Evolutionary conservation across 2,113 vertebrate genomes (phyloP).

Genomic region (Leucosticte australis): DNA sequence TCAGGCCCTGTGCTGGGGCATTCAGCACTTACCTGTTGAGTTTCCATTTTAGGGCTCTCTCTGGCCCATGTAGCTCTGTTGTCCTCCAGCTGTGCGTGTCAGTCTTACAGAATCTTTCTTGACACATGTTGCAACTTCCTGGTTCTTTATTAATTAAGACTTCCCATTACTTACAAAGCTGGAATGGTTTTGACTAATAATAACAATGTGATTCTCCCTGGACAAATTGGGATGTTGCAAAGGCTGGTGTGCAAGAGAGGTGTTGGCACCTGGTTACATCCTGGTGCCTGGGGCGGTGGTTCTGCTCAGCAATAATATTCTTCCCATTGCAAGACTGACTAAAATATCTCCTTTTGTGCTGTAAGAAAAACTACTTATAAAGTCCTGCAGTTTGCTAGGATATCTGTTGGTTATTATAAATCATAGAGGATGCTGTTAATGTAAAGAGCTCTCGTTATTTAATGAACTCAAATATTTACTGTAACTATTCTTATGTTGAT

Average conservation of each 20-base stretch:
- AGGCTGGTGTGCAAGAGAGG: neutral
- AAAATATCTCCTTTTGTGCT: slow-evolving; percentile 54
- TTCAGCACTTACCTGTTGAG: neutral
- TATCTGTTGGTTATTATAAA: slow-evolving; percentile 5
- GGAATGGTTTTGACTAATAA: neutral
- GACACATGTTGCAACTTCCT: neutral
- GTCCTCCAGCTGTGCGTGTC: neutral
- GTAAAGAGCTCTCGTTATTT: neutral
- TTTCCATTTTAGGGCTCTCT: neutral
- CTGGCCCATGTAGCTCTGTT: slow-evolving; percentile 11
- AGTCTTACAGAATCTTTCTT: neutral
- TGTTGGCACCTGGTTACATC: neutral
- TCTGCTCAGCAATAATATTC: slow-evolving; percentile 77
- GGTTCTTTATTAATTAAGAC: neutral
- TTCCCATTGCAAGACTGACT: slow-evolving; percentile 35
- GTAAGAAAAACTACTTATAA: slow-evolving; percentile 27
- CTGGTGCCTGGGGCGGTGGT: slow-evolving; percentile 58
- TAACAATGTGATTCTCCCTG: neutral
- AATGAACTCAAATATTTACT: slow-evolving; percentile 9
- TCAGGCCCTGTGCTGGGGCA: neutral
- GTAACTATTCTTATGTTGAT: slow-evolving; percentile 10
- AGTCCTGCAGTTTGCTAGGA: slow-evolving; percentile 15
- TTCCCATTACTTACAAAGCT: neutral
- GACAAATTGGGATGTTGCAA: slow-evolving; percentile 28
- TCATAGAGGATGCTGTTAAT: slow-evolving; percentile 24